Conservation (phyloP, 2,797 vertebrate species). For the Malurus splendens region DNA sequence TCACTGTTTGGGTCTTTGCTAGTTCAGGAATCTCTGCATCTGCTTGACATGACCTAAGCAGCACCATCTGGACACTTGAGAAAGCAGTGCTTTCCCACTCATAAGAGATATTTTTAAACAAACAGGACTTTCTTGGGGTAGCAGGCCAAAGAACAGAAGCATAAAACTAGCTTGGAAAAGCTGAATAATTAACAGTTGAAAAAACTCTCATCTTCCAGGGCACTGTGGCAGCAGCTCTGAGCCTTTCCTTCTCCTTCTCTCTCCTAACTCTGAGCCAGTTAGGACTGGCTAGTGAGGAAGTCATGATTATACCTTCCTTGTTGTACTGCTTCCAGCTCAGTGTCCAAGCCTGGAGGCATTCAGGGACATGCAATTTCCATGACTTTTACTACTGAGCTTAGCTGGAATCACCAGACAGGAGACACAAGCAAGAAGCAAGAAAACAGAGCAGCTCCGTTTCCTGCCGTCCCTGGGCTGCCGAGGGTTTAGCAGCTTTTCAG, state of each 20-base stretch:
- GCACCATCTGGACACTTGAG: slow-evolving; percentile 21
- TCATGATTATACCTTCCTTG: slow-evolving; percentile 33
- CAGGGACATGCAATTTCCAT: slow-evolving; percentile 30
- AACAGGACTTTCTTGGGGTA: background rate
- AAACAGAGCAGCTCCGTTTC: slow-evolving; percentile 21
- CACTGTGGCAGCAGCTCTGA: background rate
- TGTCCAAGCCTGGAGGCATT: slow-evolving; percentile 28
- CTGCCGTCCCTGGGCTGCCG: background rate
- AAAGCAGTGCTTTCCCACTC: background rate
- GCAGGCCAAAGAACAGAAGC: background rate
- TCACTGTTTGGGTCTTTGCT: background rate
- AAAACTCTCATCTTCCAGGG: background rate
- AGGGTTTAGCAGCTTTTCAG: slow-evolving; percentile 6
- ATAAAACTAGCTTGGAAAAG: slow-evolving; percentile 3
- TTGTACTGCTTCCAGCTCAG: slow-evolving; percentile 10
- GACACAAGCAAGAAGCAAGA: background rate
- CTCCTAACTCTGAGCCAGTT: background rate
- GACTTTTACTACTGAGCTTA: background rate
- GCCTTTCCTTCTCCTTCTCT: background rate
- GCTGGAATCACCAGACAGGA: slow-evolving; percentile 18
- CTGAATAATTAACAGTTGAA: slow-evolving; percentile 29
- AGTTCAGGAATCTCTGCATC: slow-evolving; percentile 4
- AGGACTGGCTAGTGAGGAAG: slow-evolving; percentile 10
- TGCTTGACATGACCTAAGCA: slow-evolving; percentile 16
- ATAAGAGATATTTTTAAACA: slow-evolving; percentile 24